Conservation (phyloP, 2,113 vertebrate genomes). For the Pterophyllum scalare region DNA sequence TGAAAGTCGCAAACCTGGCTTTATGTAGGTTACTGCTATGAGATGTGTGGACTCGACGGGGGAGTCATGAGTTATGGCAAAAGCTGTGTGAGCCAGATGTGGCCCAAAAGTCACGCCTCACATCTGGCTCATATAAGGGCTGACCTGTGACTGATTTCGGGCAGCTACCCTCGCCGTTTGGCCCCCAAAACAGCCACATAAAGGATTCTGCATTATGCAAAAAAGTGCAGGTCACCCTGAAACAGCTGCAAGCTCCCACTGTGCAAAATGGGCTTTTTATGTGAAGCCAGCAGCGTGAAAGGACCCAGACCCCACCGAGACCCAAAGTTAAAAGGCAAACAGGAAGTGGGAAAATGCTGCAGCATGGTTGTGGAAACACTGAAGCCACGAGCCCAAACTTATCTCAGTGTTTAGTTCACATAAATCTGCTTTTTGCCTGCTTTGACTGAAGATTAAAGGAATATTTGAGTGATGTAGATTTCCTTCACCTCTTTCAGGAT, state of each 20-base stretch:
- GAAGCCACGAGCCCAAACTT: not conserved
- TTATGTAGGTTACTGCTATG: not conserved
- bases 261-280: not conserved
- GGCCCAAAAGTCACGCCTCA: no score
- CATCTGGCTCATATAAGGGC: not conserved
- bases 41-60: not conserved
- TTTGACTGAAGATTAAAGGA: not conserved
- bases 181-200: no score
- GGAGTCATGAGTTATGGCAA: no score
- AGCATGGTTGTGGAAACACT: fast-evolving
- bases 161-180: no score
- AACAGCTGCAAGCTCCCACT: not conserved
- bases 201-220: no score
- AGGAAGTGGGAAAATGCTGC: not conserved
- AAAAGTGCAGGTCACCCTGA: no score
- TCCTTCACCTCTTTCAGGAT: not conserved
- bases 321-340: not conserved
- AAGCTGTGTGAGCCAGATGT: no score
- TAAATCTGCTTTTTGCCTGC: no score
- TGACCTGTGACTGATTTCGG: not conserved
- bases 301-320: not conserved
- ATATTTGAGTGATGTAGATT: not conserved
- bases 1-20: no score
- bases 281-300: no score
- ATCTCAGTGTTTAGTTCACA: not conserved